Percentiles rank a stretch among this genome's conserved stretches.
Conservation (phyloP, 2,888 invertebrate genomes). For the Sinotaia quadrata region DNA sequence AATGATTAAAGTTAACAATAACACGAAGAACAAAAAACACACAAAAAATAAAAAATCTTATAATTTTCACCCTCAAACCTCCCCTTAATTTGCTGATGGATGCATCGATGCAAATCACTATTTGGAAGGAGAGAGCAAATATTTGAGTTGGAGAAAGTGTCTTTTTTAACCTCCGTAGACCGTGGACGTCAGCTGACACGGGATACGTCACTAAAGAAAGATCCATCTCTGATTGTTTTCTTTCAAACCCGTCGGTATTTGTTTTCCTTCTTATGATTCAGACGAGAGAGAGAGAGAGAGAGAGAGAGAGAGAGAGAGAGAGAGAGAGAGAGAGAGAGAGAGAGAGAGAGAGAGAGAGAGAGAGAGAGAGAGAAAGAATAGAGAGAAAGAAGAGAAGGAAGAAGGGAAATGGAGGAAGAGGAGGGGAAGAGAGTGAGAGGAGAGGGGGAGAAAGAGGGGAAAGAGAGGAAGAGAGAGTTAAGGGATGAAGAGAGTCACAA, state of each 20-base stretch:
- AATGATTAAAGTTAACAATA: no score
- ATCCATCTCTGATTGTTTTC: no score
- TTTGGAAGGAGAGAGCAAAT: constrained; percentile 33
- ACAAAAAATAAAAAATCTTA: no score
- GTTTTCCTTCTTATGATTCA: no score
- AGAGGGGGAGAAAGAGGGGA: neutral
- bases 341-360: neutral
- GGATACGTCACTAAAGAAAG: neutral
- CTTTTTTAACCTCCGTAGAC: constrained; percentile 15
- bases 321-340: neutral
- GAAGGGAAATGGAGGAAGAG: neutral
- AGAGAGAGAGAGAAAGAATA: neutral
- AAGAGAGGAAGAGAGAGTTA: neutral
- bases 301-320: neutral
- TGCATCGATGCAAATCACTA: constrained; percentile 27
- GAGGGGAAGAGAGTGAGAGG: neutral
- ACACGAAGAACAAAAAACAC: no score
- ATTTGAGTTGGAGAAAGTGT: constrained; percentile 31
- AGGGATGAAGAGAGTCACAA: neutral
- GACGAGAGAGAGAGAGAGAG: constrained; percentile 1
- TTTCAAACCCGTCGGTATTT: no score
- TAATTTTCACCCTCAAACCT: no score
- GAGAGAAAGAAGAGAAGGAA: neutral
- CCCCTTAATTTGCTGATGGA: constrained; percentile 9
- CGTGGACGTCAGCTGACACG: neutral